Base-by-base conservation (phyloP, 2,113 vertebrate species). In the Cynoglossus semilaevis region DNA sequence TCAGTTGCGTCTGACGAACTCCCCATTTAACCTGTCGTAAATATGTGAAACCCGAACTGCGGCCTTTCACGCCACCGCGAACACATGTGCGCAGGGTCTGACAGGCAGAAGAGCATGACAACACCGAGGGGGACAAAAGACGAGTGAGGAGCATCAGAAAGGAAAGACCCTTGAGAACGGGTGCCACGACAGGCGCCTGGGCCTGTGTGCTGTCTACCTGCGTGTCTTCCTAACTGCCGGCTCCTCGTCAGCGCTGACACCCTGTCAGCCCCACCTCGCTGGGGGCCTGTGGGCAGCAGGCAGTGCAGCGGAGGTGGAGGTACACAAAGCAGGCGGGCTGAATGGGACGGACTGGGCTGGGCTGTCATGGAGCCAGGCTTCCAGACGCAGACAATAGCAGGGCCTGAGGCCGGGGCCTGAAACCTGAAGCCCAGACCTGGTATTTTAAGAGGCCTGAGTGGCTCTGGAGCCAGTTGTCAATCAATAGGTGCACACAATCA, bases 381-480 rank as follows among this genome's bases (percentile, higher is more conserved):
- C 70, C 70, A 85, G 83, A 92, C 80, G 66, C 80, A 89, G 86
- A 90, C 89, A 89, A 90, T 86, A 77, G 81, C 59, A 77, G 85
- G 89, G 88, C 89, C 87, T 41, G 81, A 85, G 91, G 91, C 88
- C 89, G 82, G 83, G 82, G 85, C 85, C 88, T 88, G 91, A 90
- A 91, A 92, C 88, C 83, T 85, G 90, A 92, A 90, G 86, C 90
- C 74, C 57, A 12, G 72, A 72, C 85, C 76, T 89, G 89, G 90
- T 90, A 92, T 92, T 90, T 91, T 91, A 92, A 92, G 90, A 91
- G 90, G 87, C 76, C 84, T 89, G 89, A 92, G 91, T 91, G 88
- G 87, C 84, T 91, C 86, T 92, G 91, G 90, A 91, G 91, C 91
- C 91, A 92, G 85, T 83, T 91, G 91, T 92, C 91, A 92, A 91